Evolutionary conservation across 2,888 invertebrate species (phyloP).

Genomic region (Acheta domesticus): DNA sequence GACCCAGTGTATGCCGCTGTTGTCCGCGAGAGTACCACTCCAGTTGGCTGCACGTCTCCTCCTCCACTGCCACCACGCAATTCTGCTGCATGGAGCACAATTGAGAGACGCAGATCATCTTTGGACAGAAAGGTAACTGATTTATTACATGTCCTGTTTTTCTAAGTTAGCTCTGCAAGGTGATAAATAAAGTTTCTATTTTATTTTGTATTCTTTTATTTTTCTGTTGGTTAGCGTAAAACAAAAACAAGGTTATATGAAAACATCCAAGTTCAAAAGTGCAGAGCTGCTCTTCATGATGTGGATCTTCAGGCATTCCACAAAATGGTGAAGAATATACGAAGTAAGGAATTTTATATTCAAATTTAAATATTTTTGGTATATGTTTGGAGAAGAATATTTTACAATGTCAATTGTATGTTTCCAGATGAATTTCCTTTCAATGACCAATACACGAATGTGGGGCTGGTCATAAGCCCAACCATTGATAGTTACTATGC

Average conservation of each 20-base stretch:
- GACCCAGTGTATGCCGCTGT: conserved; percentile 70
- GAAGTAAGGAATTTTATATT: conserved; percentile 57
- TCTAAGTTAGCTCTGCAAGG: not conserved
- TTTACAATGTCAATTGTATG: conserved; percentile 28
- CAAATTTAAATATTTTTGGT: not conserved
- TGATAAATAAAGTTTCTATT: not conserved
- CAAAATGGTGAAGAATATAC: conserved; percentile 73
- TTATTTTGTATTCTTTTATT: not conserved
- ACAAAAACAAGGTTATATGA: conserved; percentile 66
- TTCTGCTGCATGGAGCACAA: conserved; percentile 51
- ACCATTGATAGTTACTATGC: conserved; percentile 77
- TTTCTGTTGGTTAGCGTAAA: conserved; percentile 45
- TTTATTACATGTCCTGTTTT: not conserved
- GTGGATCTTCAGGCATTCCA: conserved; percentile 78
- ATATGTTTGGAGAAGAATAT: not conserved
- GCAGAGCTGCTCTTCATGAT: conserved; percentile 64
- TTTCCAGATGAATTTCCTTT: conserved; percentile 66
- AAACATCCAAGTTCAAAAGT: conserved; percentile 61
- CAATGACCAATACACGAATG: conserved; percentile 74
- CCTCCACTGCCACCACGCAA: conserved; percentile 63
- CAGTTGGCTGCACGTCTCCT: conserved; percentile 51
- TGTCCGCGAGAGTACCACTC: conserved; percentile 55
- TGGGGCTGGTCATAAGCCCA: conserved; percentile 85
- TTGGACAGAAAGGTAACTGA: conserved; percentile 46
- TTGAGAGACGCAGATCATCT: conserved; percentile 50